These are phyloP conservation scores for Lasioglossum calceatum DNA, from an alignment of 2,888 invertebrate genomes.

Conservation along the genomic window DNA sequence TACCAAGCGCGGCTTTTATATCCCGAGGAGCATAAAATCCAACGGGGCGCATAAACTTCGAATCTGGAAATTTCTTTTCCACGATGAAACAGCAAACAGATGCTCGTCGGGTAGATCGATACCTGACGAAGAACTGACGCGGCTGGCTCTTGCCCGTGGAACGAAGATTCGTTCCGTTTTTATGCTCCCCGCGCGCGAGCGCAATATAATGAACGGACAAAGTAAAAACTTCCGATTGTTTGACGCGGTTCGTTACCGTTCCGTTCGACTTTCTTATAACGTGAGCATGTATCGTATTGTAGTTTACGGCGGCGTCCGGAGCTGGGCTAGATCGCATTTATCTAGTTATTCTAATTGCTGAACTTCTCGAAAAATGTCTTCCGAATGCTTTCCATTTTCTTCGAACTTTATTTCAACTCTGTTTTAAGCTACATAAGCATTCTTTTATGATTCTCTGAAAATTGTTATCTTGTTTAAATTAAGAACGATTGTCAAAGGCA, in stretches of 20 bases:
- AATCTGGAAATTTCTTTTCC: conserved; percentile 48
- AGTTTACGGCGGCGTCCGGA: neutral
- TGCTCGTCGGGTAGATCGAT: conserved; percentile 63
- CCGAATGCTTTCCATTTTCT: neutral
- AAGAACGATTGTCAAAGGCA: too few species aligned
- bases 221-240: conserved; percentile 35
- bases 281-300: neutral
- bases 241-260: conserved; percentile 6
- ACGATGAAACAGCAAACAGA: conserved; percentile 64
- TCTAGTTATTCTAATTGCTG: neutral
- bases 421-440: neutral
- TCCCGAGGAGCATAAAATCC: conserved; percentile 24
- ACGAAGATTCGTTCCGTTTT: conserved; percentile 49
- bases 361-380: neutral
- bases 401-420: neutral
- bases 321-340: neutral
- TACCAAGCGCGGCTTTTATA: conserved; percentile 5
- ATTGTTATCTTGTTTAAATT: neutral
- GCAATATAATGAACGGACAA: conserved; percentile 25
- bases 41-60: conserved; percentile 27
- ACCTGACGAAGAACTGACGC: conserved; percentile 45
- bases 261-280: neutral
- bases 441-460: neutral
- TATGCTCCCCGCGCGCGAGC: neutral
- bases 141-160: conserved; percentile 5